These are phyloP conservation scores for Stenchaetothrips biformis DNA, from an alignment of 2,888 invertebrate species.

Conservation along the genomic window DNA sequence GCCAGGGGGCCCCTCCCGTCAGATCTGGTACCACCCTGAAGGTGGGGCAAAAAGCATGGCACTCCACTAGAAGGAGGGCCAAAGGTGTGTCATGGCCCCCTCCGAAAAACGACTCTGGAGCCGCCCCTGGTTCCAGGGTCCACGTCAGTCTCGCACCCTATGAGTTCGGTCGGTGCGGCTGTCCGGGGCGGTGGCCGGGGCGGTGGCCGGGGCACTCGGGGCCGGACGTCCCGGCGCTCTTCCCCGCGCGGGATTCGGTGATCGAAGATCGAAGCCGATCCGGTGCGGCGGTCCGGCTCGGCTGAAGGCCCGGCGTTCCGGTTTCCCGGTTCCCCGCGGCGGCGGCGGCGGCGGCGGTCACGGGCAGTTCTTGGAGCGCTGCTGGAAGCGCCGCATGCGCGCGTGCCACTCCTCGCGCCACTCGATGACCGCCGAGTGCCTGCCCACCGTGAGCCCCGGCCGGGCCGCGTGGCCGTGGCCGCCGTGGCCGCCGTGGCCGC, in stretches of 20 bases:
- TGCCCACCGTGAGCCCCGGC: conserved; percentile 73
- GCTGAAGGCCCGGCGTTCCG: neutral
- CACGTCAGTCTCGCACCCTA: neutral
- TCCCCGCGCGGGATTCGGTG: too few relatives aligned
- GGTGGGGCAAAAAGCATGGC: too few relatives aligned
- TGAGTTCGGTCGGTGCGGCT: neutral
- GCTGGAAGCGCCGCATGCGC: conserved; percentile 85
- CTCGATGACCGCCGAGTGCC: conserved; percentile 85
- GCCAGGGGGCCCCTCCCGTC: too few relatives aligned
- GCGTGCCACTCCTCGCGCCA: conserved; percentile 96
- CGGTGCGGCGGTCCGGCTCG: neutral
- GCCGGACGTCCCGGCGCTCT: too few relatives aligned
- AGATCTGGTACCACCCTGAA: too few relatives aligned
- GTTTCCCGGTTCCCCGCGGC: neutral
- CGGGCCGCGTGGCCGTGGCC: conserved; percentile 64
- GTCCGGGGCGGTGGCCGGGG: too few relatives aligned
- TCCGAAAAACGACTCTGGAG: too few relatives aligned
- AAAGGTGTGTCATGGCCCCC: too few relatives aligned
- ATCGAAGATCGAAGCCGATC: too few relatives aligned
- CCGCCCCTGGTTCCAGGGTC: too few relatives aligned
- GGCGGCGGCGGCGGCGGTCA: neutral
- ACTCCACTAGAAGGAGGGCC: too few relatives aligned
- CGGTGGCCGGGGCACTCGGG: too few relatives aligned
- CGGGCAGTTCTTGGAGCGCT: conserved; percentile 49
- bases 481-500: neutral